Percentiles rank a stretch among this genome's conserved stretches.
These are phyloP conservation scores for Microcebus griseorufus DNA, from an alignment of 2,113 vertebrate species.

Conservation along the genomic window DNA sequence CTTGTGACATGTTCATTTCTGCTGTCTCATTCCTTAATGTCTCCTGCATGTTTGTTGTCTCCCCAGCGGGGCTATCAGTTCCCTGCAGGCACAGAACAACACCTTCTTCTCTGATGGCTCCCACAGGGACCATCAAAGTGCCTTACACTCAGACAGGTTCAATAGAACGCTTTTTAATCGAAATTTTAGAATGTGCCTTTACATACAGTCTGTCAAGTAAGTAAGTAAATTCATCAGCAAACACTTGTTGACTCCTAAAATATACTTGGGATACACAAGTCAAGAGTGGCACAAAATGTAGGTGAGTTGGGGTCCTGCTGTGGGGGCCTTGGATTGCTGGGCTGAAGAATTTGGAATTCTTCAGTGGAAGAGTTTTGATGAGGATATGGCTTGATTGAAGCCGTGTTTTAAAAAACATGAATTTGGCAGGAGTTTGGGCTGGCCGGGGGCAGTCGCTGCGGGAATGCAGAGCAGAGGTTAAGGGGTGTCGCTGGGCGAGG, in stretches of 20 bases:
- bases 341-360: neutral
- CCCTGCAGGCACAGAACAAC: neutral
- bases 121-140: fast-evolving
- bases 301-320: neutral
- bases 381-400: neutral
- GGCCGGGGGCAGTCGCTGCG: fast-evolving
- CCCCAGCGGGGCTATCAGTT: neutral
- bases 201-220: neutral
- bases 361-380: neutral
- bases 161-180: fast-evolving
- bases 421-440: neutral
- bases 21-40: neutral
- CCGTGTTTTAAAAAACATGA: fast-evolving
- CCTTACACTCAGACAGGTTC: neutral
- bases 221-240: neutral
- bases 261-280: too few relatives aligned
- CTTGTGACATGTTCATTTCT: neutral
- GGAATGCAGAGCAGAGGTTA: too few relatives aligned
- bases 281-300: neutral
- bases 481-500: fast-evolving
- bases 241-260: neutral
- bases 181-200: neutral
- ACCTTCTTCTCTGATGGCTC: neutral
- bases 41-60: neutral
- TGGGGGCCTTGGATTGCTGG: neutral